Evolutionary conservation across 2,113 vertebrate genomes (phyloP).

Genomic region (Nesogale talazaci): DNA sequence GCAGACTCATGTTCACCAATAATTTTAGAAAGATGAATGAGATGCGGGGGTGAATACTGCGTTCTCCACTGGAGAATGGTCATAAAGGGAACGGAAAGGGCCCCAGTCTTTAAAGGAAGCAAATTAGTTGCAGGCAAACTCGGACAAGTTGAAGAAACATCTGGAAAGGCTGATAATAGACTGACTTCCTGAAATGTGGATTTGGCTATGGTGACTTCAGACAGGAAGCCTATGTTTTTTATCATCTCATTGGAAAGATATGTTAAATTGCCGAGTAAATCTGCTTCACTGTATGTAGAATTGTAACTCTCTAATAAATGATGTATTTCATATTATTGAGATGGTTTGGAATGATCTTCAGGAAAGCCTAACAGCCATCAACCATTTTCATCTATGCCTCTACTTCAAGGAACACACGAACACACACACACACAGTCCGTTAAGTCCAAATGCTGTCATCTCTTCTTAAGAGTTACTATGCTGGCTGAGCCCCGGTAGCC

Average conservation of each 20-base stretch:
- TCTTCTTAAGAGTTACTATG: not conserved
- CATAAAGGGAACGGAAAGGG: slow-evolving; percentile 46
- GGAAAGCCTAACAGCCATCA: not conserved
- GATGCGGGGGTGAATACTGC: not conserved
- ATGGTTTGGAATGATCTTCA: not conserved
- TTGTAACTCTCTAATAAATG: slow-evolving; percentile 3
- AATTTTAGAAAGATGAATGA: slow-evolving; percentile 28
- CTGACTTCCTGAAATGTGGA: slow-evolving; percentile 81
- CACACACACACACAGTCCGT: too few relatives aligned
- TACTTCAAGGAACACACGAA: not conserved
- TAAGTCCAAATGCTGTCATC: not conserved
- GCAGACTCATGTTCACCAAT: not conserved
- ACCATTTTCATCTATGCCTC: slow-evolving; percentile 3
- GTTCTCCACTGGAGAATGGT: not conserved
- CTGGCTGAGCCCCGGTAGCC: too few relatives aligned
- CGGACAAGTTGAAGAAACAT: slow-evolving; percentile 80
- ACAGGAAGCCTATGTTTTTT: slow-evolving; percentile 77
- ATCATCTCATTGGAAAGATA: slow-evolving; percentile 70
- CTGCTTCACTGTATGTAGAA: slow-evolving; percentile 23
- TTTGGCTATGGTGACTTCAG: slow-evolving; percentile 68
- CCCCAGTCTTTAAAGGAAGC: slow-evolving; percentile 77
- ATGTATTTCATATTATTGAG: not conserved
- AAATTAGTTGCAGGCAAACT: slow-evolving; percentile 62
- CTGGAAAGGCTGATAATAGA: slow-evolving; percentile 81
- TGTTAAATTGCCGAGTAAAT: slow-evolving; percentile 62